Evolutionary conservation across 35 echinoderm and acorn worm genomes (phyloP), one percentile per base, ranked within the genome.

Genomic region (Nesometra sesokonis): DNA sequence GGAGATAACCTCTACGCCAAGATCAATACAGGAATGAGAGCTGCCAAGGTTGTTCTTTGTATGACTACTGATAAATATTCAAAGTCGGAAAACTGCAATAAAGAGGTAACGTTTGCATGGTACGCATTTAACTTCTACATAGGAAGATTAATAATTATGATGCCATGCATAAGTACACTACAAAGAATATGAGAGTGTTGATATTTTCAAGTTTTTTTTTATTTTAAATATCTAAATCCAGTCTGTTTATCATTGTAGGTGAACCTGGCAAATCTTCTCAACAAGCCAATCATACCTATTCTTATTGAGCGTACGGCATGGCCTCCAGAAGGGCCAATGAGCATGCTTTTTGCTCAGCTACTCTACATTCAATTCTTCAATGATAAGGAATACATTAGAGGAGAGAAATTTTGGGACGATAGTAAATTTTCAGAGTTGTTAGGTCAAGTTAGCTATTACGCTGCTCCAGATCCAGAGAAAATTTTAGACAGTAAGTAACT

Each of bases 201-300:
- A 13, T 57, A 57, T 57, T 27, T 11, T 13, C 27, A 13, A 57
- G 11, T 57, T 30, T 30, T 78, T n/a, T 78, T 32, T 78, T 78
- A 78, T 33, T 80, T 15, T 30, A 17, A 38, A 43, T 84, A 32
- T 82, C 21, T 43, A 84, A 34, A 39, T 35, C 11, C 30, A 40
- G 46, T 46, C 5, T 30, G 30, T 77, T 86, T 86, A 23, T 33
- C 36, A 32, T 82, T 36, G 15, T 34, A 99, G 96, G 92, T 99
- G 19, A 99, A 99, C 57, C 88, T 99, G 34, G 96, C 96, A 33
- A 99, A 93, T 47, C 88, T 99, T 32, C 79, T 99, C 21, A 99
- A 99, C 57, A 99, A 99, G 83, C 96, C 96, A 84, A 99, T 99
- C 90, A 94, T 99, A 34, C 96, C 96, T 17, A 87, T 99, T 5